Evolutionary conservation across 2,797 vertebrate species (phyloP).

Genomic region (Tapirus indicus): DNA sequence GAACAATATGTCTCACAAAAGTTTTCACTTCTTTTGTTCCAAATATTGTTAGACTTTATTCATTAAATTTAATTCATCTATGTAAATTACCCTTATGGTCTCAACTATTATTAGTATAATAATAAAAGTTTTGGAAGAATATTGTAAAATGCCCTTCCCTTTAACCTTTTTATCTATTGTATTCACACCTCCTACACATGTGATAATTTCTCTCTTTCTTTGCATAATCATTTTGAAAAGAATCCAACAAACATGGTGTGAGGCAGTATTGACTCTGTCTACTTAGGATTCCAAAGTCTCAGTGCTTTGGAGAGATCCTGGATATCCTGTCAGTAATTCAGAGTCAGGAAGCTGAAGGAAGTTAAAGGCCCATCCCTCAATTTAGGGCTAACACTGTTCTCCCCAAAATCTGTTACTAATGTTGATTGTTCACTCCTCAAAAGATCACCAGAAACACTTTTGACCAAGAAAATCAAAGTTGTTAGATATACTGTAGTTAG

Average conservation of each 20-base stretch:
- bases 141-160: neutral
- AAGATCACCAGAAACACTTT: neutral
- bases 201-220: conserved; percentile 12
- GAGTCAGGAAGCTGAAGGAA: neutral
- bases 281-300: neutral
- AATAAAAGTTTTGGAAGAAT: neutral
- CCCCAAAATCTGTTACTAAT: neutral
- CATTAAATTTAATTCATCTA: conserved; percentile 3
- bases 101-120: neutral
- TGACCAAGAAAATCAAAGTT: neutral
- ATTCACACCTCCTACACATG: neutral
- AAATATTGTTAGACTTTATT: neutral
- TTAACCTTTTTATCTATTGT: neutral
- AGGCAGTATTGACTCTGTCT: neutral
- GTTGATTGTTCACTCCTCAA: neutral
- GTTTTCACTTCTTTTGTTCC: conserved; percentile 15
- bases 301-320: neutral
- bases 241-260: neutral
- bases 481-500: neutral
- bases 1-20: neutral
- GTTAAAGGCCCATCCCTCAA: neutral
- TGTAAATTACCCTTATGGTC: neutral
- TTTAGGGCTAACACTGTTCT: neutral
- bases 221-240: neutral
- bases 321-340: neutral